These are phyloP conservation scores for Tyria jacobaeae DNA, from an alignment of 2,888 invertebrate species.

Conservation along the genomic window DNA sequence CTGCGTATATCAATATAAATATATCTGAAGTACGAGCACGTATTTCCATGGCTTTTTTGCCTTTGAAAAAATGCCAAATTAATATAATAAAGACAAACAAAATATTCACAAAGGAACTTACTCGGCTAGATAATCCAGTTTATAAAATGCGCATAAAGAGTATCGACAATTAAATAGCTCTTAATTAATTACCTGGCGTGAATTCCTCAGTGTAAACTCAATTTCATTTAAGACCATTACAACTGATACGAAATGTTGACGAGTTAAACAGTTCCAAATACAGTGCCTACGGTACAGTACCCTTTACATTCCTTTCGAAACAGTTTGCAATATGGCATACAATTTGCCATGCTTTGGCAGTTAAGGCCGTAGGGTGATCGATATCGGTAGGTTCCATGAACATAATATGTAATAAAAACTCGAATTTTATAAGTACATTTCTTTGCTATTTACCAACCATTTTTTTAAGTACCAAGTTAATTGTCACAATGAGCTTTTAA, in stretches of 20 bases:
- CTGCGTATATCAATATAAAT: background rate
- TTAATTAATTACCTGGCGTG: constrained; percentile 75
- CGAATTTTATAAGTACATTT: background rate
- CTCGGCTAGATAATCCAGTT: constrained; percentile 35
- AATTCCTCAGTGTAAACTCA: constrained; percentile 45
- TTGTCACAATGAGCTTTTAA: background rate
- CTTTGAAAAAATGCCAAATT: constrained; percentile 26
- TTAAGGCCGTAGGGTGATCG: constrained; percentile 33
- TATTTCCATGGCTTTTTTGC: background rate
- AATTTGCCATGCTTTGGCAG: constrained; percentile 43
- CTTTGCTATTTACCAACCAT: background rate
- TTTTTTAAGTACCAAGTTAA: background rate
- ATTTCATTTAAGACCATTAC: constrained; percentile 58
- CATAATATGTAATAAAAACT: constrained; percentile 4
- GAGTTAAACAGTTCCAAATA: constrained; percentile 55
- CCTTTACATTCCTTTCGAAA: constrained; percentile 53
- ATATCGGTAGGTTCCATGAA: constrained; percentile 4
- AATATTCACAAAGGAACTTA: constrained; percentile 30
- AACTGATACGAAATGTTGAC: constrained; percentile 40
- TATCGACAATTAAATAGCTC: constrained; percentile 72
- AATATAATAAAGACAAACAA: constrained; percentile 39
- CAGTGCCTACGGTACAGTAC: too few relatives aligned
- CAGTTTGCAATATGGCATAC: constrained; percentile 40
- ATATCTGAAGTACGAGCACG: too few relatives aligned
- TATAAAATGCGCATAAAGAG: constrained; percentile 60